A percentile compares a stretch with the other conserved stretches of the same genome.
phyloP scores from a whole-genome alignment of 2,888 invertebrate genomes.

The Podabrus alpinus region DNA sequence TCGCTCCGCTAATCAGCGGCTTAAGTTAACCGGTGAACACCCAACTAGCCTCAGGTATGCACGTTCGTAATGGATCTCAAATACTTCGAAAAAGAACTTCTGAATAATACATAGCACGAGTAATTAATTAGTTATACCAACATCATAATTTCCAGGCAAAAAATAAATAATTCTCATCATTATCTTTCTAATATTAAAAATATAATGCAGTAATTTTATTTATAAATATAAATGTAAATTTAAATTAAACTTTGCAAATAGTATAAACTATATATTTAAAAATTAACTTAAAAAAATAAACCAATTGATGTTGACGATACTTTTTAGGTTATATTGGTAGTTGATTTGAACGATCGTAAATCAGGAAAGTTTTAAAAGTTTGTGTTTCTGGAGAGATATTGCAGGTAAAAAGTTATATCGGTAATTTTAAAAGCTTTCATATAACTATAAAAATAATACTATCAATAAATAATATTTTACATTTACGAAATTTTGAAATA shows the following conservation, averaged over 20 bases:
- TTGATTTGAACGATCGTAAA: conserved; percentile 23
- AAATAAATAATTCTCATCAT: neutral
- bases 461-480: conserved; percentile 1
- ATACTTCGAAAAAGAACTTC: neutral
- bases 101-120: neutral
- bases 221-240: neutral
- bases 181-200: too few species aligned
- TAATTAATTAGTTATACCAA: neutral
- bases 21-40: neutral
- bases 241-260: neutral
- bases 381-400: conserved; percentile 19
- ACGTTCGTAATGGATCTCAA: neutral
- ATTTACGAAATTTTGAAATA: neutral
- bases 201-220: too few species aligned
- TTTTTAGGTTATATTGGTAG: conserved; percentile 14
- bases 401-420: conserved; percentile 22
- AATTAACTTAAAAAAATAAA: neutral
- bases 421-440: conserved; percentile 20
- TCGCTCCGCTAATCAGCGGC: conserved; percentile 9
- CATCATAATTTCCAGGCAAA: neutral
- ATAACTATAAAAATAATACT: conserved; percentile 12
- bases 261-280: neutral
- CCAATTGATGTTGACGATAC: neutral
- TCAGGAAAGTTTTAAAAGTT: conserved; percentile 25
- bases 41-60: neutral